A percentile compares a stretch with the other conserved stretches of the same genome.
Conservation (phyloP, 2,888 invertebrate species). For the Cylindroiulus punctatus region DNA sequence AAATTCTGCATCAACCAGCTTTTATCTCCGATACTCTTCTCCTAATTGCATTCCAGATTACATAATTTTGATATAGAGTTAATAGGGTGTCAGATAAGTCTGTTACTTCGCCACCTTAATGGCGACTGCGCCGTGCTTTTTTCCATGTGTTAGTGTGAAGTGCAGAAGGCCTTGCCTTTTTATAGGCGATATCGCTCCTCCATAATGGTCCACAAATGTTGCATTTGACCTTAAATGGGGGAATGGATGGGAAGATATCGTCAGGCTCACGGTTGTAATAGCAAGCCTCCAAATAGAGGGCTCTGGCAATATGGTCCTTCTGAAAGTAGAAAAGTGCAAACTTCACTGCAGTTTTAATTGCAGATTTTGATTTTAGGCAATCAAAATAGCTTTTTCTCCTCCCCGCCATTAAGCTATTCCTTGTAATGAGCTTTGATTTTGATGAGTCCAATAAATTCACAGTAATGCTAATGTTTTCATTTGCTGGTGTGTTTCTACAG, state of each 20-base stretch:
- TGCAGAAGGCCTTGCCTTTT: neutral
- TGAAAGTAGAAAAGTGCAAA: neutral
- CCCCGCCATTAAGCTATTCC: neutral
- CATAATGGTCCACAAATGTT: neutral
- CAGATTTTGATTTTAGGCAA: neutral
- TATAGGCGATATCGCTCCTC: neutral
- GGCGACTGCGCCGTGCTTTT: neutral
- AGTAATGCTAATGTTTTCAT: constrained; percentile 49
- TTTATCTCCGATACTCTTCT: neutral
- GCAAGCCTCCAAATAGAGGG: neutral
- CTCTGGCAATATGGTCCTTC: neutral
- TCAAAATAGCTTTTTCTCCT: neutral
- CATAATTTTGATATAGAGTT: neutral
- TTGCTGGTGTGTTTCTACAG: neutral
- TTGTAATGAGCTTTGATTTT: constrained; percentile 7
- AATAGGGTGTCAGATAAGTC: constrained; percentile 10
- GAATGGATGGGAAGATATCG: neutral
- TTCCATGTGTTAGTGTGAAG: neutral
- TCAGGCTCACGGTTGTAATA: neutral
- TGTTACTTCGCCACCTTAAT: neutral
- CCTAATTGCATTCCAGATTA: neutral
- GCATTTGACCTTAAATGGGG: neutral
- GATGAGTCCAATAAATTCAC: constrained; percentile 32
- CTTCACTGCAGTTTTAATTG: neutral
- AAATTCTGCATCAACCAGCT: neutral